A percentile compares a stretch with the other conserved stretches of the same genome.
Evolutionary conservation across 1,140 invertebrate genomes (phyloP).

Genomic region (Harpegnathos saltator): DNA sequence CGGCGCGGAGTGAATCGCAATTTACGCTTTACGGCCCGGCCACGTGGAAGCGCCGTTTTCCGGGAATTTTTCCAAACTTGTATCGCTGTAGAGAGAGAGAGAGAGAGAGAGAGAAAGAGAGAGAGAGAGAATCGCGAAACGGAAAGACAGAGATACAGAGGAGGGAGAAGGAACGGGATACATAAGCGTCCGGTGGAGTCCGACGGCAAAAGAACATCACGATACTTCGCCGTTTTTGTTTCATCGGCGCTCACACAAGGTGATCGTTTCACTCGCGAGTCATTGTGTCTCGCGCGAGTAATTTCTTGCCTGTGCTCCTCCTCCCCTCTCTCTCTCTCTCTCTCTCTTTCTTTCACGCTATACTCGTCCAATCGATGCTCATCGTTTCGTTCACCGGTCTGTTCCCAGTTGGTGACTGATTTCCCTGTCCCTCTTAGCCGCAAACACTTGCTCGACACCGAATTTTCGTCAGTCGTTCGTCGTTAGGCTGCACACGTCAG

Average conservation of each 20-base stretch:
- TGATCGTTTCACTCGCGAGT: neutral
- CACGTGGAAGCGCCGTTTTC: neutral
- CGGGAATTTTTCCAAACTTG: slow-evolving; percentile 45
- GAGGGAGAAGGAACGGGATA: too few species aligned
- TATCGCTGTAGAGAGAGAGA: neutral
- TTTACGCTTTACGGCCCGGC: slow-evolving; percentile 8
- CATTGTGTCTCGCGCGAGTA: too few species aligned
- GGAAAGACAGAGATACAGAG: too few species aligned
- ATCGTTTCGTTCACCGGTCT: neutral
- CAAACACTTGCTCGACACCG: neutral
- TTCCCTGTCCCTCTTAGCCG: slow-evolving; percentile 4
- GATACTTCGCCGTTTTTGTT: neutral
- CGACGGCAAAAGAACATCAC: neutral
- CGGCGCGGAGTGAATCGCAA: slow-evolving; percentile 36
- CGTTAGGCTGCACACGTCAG: slow-evolving; percentile 51
- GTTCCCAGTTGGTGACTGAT: neutral
- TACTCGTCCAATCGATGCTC: neutral
- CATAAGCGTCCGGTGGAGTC: too few species aligned
- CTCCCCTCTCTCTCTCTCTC: too few species aligned
- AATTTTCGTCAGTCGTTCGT: slow-evolving; percentile 36
- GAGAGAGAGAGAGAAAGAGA: too few species aligned
- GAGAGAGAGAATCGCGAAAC: too few species aligned
- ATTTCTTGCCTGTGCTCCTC: too few species aligned
- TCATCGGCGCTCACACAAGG: neutral
- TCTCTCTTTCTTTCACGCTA: too few species aligned